Percentiles rank a stretch among this genome's conserved stretches.
phyloP scores from a whole-genome alignment of 2,797 vertebrate species.

The Mastacembelus armatus region DNA sequence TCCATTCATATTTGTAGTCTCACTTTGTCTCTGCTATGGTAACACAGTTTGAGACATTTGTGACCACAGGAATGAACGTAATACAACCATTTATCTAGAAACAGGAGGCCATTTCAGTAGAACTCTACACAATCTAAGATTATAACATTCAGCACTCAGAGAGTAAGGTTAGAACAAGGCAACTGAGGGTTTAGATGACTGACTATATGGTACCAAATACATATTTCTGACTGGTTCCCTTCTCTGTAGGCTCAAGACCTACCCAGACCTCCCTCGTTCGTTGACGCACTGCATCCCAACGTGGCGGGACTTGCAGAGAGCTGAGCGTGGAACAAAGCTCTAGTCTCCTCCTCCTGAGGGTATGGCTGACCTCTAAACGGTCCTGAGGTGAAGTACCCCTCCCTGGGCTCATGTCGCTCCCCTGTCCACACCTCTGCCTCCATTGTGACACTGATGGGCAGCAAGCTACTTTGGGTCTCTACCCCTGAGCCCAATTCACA shows the following conservation, averaged over 20 bases:
- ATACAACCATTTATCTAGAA: constrained; percentile 55
- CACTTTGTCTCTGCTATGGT: constrained; percentile 21
- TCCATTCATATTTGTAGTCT: constrained; percentile 36
- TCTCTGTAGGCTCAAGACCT: constrained; percentile 47
- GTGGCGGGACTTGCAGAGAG: constrained; percentile 75
- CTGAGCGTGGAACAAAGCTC: constrained; percentile 81
- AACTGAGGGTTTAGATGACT: constrained; percentile 76
- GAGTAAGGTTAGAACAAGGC: constrained; percentile 78
- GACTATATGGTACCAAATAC: constrained; percentile 67
- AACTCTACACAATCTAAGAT: constrained; percentile 78
- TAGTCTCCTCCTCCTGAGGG: constrained; percentile 81
- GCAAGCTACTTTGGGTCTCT: constrained; percentile 72
- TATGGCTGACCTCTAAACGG: constrained; percentile 78
- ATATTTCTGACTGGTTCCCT: constrained; percentile 35
- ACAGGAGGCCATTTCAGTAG: constrained; percentile 73
- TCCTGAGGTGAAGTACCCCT: constrained; percentile 80
- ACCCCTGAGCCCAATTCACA: constrained; percentile 82
- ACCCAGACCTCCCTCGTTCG: constrained; percentile 74
- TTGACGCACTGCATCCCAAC: constrained; percentile 65
- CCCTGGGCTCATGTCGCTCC: constrained; percentile 76
- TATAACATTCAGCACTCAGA: constrained; percentile 78
- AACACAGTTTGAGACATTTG: constrained; percentile 42
- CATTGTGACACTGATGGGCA: constrained; percentile 72
- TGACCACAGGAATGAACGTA: constrained; percentile 79
- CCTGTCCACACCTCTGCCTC: constrained; percentile 69